Conservation (phyloP, 2,113 vertebrate species). For the Alectura lathami region DNA sequence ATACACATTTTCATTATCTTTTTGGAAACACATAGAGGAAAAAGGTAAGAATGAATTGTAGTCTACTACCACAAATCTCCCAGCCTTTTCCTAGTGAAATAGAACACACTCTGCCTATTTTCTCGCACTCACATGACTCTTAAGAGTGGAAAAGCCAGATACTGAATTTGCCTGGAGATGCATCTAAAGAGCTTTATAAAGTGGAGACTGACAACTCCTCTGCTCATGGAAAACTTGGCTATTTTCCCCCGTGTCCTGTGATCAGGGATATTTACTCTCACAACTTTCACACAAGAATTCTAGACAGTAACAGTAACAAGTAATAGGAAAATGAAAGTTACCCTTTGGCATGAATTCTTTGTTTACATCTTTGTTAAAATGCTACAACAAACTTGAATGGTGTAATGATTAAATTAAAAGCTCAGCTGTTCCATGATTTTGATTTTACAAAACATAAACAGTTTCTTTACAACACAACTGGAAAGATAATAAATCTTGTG, state of each 20-base stretch:
- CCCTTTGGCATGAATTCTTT: not conserved
- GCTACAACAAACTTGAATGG: not conserved
- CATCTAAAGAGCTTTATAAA: not conserved
- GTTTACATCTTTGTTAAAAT: not conserved
- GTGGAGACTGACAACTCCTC: accelerated
- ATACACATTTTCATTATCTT: not conserved
- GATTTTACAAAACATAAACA: not conserved
- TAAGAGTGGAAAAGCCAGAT: not conserved
- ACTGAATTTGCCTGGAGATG: not conserved
- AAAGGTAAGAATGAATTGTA: not conserved
- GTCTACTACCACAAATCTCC: not conserved
- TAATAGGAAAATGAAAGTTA: not conserved
- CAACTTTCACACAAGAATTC: not conserved
- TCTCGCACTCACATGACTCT: not conserved
- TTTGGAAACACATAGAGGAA: not conserved
- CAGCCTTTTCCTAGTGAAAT: not conserved
- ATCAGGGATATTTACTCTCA: not conserved
- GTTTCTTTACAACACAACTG: not conserved
- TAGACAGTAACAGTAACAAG: not conserved
- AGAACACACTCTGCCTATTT: not conserved
- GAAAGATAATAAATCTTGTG: constrained; percentile 6
- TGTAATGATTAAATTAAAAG: constrained; percentile 11
- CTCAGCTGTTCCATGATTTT: not conserved
- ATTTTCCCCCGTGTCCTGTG: accelerated
- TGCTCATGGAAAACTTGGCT: not conserved